Evolutionary conservation across 2,888 invertebrate species (phyloP).

Genomic region (Sturmia bella): DNA sequence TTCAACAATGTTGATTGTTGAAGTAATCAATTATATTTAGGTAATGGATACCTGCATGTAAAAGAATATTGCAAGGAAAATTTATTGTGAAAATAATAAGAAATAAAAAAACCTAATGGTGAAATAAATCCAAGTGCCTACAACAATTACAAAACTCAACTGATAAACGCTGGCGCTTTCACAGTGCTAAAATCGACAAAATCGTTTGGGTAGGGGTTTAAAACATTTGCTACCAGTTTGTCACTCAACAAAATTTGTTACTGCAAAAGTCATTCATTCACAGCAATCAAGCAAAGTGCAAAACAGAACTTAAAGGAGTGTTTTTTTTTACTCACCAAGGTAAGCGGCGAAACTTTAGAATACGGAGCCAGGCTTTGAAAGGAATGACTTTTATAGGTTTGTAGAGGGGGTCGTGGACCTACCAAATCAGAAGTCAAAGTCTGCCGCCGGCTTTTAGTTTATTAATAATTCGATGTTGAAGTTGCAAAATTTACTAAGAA

Average conservation of each 20-base stretch:
- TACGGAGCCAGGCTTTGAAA: too few species aligned
- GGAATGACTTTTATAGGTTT: too few species aligned
- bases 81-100: slow-evolving; percentile 22
- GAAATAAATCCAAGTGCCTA: slow-evolving; percentile 27
- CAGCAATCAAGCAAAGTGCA: neutral
- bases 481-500: too few species aligned
- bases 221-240: neutral
- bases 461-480: too few species aligned
- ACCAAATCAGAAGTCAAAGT: too few species aligned
- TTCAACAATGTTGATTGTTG: neutral
- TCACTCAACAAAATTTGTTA: neutral
- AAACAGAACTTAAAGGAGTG: slow-evolving; percentile 1
- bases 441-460: too few species aligned
- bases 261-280: neutral
- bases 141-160: neutral
- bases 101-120: slow-evolving; percentile 4
- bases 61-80: slow-evolving; percentile 10
- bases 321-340: too few species aligned
- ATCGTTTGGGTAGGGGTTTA: neutral
- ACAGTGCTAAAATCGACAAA: neutral
- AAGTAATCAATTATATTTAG: slow-evolving; percentile 14
- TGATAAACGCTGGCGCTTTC: neutral
- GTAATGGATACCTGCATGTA: neutral
- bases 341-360: neutral
- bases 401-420: too few species aligned